These are phyloP conservation scores for Pyralis farinalis DNA, from an alignment of 2,888 invertebrate genomes.

Conservation along the genomic window DNA sequence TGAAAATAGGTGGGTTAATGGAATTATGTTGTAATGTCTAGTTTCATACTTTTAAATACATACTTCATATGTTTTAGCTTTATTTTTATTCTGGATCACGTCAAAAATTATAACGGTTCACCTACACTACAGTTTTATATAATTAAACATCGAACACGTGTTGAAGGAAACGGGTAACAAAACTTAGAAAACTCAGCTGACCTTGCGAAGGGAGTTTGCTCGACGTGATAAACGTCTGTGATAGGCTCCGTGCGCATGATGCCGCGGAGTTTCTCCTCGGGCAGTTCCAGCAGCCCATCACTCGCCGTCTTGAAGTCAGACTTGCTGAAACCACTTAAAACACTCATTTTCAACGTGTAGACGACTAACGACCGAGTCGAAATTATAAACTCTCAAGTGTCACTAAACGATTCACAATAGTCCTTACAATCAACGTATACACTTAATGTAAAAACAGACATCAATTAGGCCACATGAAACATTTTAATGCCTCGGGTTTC, in stretches of 20 bases:
- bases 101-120: no score
- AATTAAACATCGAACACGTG: no score
- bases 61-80: no score
- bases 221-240: constrained; percentile 88
- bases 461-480: constrained; percentile 76
- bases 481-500: constrained; percentile 78
- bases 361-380: constrained; percentile 68
- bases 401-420: constrained; percentile 74
- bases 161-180: no score
- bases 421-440: constrained; percentile 73
- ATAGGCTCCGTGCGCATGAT: constrained; percentile 88
- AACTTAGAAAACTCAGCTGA: constrained; percentile 59
- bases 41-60: no score
- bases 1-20: no score
- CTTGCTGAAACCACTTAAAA: constrained; percentile 76
- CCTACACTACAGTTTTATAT: no score
- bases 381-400: constrained; percentile 54
- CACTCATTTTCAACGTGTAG: constrained; percentile 78
- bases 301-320: constrained; percentile 81
- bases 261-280: constrained; percentile 84
- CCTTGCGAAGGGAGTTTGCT: constrained; percentile 93
- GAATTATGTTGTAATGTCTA: no score
- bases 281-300: constrained; percentile 87
- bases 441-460: constrained; percentile 68
- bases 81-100: no score